Evolutionary conservation across 2,888 invertebrate genomes (phyloP).

Genomic region (Athripsodes cinereus): DNA sequence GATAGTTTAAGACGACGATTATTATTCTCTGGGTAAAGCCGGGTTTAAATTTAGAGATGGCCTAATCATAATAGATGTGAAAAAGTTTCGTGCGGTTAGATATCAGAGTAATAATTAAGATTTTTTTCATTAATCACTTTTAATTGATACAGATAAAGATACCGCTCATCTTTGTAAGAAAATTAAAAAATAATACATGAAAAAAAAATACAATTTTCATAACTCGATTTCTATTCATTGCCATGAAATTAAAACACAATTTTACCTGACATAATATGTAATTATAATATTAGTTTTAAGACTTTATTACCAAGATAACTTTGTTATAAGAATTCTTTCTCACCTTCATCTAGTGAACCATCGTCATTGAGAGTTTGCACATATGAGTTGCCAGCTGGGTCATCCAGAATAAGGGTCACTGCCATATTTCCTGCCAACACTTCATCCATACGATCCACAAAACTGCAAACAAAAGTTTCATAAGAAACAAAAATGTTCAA

Average conservation of each 20-base stretch:
- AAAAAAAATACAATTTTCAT: too few species aligned
- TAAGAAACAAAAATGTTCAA: too few species aligned
- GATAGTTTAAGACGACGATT: too few species aligned
- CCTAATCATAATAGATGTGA: too few species aligned
- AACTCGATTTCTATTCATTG: background rate
- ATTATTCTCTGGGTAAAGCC: too few species aligned
- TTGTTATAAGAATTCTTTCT: too few species aligned
- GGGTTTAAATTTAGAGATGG: too few species aligned
- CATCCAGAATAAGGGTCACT: conserved; percentile 81
- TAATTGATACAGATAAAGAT: conserved; percentile 1
- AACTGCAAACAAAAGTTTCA: conserved; percentile 36
- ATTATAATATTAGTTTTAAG: too few species aligned
- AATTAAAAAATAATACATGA: too few species aligned
- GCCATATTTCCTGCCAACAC: conserved; percentile 55
- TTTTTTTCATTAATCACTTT: conserved; percentile 10
- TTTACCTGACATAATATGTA: background rate
- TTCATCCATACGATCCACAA: conserved; percentile 61
- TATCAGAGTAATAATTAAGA: conserved; percentile 3
- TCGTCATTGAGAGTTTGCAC: conserved; percentile 75
- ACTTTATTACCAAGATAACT: too few species aligned
- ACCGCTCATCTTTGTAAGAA: too few species aligned
- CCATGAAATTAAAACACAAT: background rate
- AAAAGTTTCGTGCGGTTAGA: conserved; percentile 12
- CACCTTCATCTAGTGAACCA: conserved; percentile 57
- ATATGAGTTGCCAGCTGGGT: conserved; percentile 97